A percentile compares a stretch with the other conserved stretches of the same genome.
These are phyloP conservation scores for Trissolcus brochymenae DNA, from an alignment of 2,888 invertebrate genomes.

Conservation along the genomic window DNA sequence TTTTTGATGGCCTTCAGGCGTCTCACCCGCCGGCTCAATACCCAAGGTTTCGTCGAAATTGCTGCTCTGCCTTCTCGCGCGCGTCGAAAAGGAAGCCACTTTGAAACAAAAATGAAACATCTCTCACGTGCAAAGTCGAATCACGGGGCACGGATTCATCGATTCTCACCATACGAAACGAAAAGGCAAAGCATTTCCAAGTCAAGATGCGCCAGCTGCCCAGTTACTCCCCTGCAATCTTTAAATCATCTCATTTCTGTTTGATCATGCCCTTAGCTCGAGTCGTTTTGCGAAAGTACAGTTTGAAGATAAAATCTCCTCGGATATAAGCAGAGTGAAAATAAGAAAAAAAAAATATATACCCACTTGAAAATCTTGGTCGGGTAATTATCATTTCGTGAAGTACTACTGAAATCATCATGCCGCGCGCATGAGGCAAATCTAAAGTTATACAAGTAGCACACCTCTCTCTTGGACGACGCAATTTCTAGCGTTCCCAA, in stretches of 20 bases:
- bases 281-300: not conserved
- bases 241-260: conserved; percentile 1
- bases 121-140: conserved; percentile 33
- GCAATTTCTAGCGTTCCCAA: conserved; percentile 1
- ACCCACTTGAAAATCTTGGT: not conserved
- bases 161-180: conserved; percentile 15
- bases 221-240: conserved; percentile 4
- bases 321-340: not conserved
- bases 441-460: not conserved
- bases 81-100: conserved; percentile 26
- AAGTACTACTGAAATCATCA: no score
- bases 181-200: conserved; percentile 20
- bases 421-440: no score
- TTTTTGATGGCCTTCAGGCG: conserved; percentile 54
- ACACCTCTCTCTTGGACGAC: not conserved
- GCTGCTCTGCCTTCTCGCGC: conserved; percentile 31
- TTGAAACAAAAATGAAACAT: conserved; percentile 38
- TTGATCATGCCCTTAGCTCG: not conserved
- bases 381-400: no score
- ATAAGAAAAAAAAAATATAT: not conserved
- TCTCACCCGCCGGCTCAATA: conserved; percentile 3
- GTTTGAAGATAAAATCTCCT: not conserved
- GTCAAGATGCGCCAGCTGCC: conserved; percentile 8
- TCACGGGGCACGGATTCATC: conserved; percentile 28
- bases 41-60: conserved; percentile 37